Conservation (phyloP, 1,140 invertebrate genomes). For the Tetragnatha versicolor region DNA sequence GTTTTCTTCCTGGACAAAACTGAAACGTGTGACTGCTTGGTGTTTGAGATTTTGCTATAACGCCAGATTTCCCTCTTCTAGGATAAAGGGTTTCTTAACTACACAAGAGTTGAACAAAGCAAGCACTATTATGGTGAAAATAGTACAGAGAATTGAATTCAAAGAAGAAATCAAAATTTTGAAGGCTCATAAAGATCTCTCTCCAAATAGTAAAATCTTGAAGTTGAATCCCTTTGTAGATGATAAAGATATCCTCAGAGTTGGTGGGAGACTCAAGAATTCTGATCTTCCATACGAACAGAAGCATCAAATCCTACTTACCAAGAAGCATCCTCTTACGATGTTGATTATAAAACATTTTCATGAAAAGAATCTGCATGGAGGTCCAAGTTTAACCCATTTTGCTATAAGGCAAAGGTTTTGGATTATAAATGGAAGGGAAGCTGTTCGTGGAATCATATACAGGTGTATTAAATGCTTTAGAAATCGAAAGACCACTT, state of each 20-base stretch:
- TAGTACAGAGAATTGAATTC: too few relatives aligned
- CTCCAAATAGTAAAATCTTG: slow-evolving; percentile 7
- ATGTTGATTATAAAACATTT: not conserved
- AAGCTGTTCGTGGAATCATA: not conserved
- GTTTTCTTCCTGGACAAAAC: too few relatives aligned
- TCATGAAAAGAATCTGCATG: slow-evolving; percentile 13
- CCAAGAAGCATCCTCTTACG: not conserved
- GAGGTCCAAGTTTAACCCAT: not conserved
- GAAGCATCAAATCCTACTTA: slow-evolving; percentile 4
- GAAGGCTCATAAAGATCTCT: too few relatives aligned
- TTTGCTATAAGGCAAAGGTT: not conserved
- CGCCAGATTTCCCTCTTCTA: too few relatives aligned
- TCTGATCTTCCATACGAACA: not conserved
- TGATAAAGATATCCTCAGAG: slow-evolving; percentile 1
- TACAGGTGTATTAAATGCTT: not conserved
- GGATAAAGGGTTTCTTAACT: too few relatives aligned
- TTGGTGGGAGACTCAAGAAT: slow-evolving; percentile 7
- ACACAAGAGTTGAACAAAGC: too few relatives aligned
- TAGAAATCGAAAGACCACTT: not conserved
- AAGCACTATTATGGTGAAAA: too few relatives aligned
- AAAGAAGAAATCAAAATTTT: too few relatives aligned
- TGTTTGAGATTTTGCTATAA: too few relatives aligned
- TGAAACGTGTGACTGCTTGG: too few relatives aligned
- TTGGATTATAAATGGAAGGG: not conserved
- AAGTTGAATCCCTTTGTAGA: slow-evolving; percentile 3